phyloP scores from a whole-genome alignment of 2,797 vertebrate species.

The Cuniculus paca region DNA sequence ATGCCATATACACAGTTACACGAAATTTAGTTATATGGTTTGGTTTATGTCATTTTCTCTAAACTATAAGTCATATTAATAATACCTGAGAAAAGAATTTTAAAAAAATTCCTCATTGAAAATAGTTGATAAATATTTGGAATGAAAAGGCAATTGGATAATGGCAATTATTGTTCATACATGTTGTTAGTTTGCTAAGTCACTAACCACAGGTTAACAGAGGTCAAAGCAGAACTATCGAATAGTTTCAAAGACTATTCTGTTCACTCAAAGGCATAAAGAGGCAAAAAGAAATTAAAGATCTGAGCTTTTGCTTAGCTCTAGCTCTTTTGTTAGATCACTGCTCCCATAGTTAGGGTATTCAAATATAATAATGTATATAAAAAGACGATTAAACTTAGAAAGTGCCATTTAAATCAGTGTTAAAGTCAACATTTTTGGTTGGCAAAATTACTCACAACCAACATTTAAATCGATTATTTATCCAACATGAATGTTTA shows the following conservation, averaged over 20 bases:
- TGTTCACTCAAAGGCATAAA: not conserved
- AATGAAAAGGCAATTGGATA: not conserved
- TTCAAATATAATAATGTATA: not conserved
- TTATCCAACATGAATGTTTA: not conserved
- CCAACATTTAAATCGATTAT: not conserved
- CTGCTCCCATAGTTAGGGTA: not conserved
- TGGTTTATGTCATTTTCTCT: not conserved
- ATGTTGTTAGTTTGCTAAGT: not conserved
- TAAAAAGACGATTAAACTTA: not conserved
- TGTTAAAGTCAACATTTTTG: not conserved
- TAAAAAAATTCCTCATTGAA: conserved; percentile 11
- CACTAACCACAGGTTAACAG: not conserved
- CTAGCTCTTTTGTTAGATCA: not conserved
- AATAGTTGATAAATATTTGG: not conserved
- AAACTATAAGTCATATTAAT: not conserved
- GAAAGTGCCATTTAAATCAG: not conserved
- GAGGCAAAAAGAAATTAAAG: not conserved
- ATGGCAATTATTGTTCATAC: not conserved
- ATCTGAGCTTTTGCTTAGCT: not conserved
- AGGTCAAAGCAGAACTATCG: not conserved
- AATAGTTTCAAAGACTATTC: not conserved
- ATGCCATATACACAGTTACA: not conserved
- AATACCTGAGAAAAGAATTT: not conserved
- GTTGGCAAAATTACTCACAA: conserved; percentile 5
- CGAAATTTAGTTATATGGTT: not conserved